Evolutionary conservation across 2,113 vertebrate species (phyloP), one percentile per base, ranked within the genome.

Genomic region (Ploceus nigricollis): DNA sequence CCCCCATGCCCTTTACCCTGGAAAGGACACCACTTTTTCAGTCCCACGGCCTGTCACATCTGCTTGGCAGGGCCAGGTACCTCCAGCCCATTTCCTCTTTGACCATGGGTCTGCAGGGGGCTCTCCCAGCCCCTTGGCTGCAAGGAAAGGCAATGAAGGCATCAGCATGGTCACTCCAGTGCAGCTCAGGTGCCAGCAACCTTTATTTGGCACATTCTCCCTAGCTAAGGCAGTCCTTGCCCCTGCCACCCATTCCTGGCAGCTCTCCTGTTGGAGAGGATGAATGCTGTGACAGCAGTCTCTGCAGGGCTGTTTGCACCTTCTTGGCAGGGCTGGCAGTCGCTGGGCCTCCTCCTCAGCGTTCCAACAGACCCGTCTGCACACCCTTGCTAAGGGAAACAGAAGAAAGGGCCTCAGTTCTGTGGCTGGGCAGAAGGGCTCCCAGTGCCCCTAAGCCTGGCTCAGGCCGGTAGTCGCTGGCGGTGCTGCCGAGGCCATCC

Each of bases 401-500:
- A 50, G 53, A 7, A 33, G 5, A 44, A 44, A n/a, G 8, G 6
- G 22, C 19, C 31, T 91, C 47, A 86, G 60, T 16, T 56, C 33
- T 42, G 35, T 18, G 23, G 31, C 61, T 2, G 4, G 31, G 30
- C n/a, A 73, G 35, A 30, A 73, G 27, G 53, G n/a, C 39, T 57
- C n/a, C 14, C 66, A 58, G 1, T 5, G 25, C 31, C 40, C 58
- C 58, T 42, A 39, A 40, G 39, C 39, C 58, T 37, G 66, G 31
- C 31, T 65, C 58, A 37, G 58, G 42, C 13, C 6, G 28, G 24
- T 7, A 19, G 42, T 1, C 33, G 7, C 21, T 6, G 37, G 27
- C 2, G 0, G 18, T 15, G 40, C 28, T 28, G 15, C 53, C 0
- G 1, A 80, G 25, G n/a, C 58, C 51, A 45, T 18, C 10, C 15